Evolutionary conservation across 1,140 invertebrate species (phyloP).

Genomic region (Drosophila pandora): DNA sequence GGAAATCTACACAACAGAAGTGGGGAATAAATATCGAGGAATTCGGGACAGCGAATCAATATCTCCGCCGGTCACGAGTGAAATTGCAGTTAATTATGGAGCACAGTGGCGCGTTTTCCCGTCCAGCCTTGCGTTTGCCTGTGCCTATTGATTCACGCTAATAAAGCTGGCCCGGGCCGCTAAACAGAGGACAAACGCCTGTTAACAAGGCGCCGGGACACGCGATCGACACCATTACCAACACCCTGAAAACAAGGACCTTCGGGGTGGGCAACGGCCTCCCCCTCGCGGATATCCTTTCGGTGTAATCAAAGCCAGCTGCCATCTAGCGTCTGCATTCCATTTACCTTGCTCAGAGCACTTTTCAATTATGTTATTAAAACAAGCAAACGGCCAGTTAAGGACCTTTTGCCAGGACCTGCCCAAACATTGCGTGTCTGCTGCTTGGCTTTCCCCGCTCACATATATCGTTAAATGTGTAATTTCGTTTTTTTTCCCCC

Average conservation of each 20-base stretch:
- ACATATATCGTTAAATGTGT: slow-evolving; percentile 40
- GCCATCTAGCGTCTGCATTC: slow-evolving; percentile 60
- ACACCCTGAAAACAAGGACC: slow-evolving; percentile 13
- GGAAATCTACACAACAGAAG: slow-evolving; percentile 13
- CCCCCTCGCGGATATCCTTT: not conserved
- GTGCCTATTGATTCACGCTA: slow-evolving; percentile 74
- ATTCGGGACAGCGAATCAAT: slow-evolving; percentile 50
- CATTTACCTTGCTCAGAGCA: slow-evolving; percentile 59
- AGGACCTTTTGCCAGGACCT: slow-evolving; percentile 61
- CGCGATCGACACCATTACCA: slow-evolving; percentile 57
- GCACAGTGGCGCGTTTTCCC: slow-evolving; percentile 12
- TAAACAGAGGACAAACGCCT: slow-evolving; percentile 69
- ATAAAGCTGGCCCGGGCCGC: slow-evolving; percentile 44
- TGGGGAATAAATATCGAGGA: slow-evolving; percentile 16
- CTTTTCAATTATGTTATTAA: slow-evolving; percentile 83
- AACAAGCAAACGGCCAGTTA: slow-evolving; percentile 65
- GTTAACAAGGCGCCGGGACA: slow-evolving; percentile 65
- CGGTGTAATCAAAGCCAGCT: slow-evolving; percentile 65
- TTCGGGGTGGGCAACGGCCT: slow-evolving; percentile 19
- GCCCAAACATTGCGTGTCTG: slow-evolving; percentile 48
- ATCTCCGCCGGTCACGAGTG: slow-evolving; percentile 22
- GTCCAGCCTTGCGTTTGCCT: not conserved
- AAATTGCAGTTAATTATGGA: slow-evolving; percentile 75
- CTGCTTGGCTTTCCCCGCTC: slow-evolving; percentile 17
- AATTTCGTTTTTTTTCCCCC: slow-evolving; percentile 35